Base-by-base conservation (phyloP, 2,113 vertebrate species). In the Alligator sinensis region DNA sequence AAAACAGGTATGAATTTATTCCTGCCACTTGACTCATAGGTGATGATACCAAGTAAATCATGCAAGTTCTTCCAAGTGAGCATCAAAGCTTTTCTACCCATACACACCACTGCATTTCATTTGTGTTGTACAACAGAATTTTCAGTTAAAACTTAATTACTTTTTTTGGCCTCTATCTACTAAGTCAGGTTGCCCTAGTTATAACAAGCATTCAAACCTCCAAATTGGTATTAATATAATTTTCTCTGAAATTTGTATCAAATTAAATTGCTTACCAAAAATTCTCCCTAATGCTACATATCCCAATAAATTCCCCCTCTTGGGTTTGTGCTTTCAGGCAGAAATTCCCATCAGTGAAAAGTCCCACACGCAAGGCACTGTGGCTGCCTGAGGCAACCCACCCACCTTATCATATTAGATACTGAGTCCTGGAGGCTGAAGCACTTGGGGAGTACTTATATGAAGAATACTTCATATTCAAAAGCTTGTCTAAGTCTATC, bases 211-310 rank as follows among this genome's bases (percentile, higher is more conserved):
- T 30, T 54, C 6, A 2, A 15, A 61, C 88, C 91, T 83, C 76
- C 88, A 8, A 72, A 30, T 38, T 30, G 12, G 34, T 72, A 18
- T 72, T 30, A 38, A 38, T 38, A 24, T 72, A 38, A 6, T 24
- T 72, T 91, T 94, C 83, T 55, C 30, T 79, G 79, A 70, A 54
- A 83, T 47, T 58, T 64, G 6, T 27, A 83, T 3, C 22, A 15
- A 4, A 84, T 78, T 10, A 95, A 90, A 87, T 22, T 9, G 24
- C 59, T 92, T 78, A 27, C 72, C 92, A 88, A 76, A 80, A 87
- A 74, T 94, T 92, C 59, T 76, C 89, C 38, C 6, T 58, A 62
- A 30, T 34, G 62, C 63, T 55, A 77, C 19, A 59, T 2, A 47
- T 5, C 70, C 34, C 5, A 2, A 84, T 62, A 64, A 94, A 88